Evolutionary conservation across 2,888 invertebrate genomes (phyloP).

Genomic region (Habrosyne pyritoides): DNA sequence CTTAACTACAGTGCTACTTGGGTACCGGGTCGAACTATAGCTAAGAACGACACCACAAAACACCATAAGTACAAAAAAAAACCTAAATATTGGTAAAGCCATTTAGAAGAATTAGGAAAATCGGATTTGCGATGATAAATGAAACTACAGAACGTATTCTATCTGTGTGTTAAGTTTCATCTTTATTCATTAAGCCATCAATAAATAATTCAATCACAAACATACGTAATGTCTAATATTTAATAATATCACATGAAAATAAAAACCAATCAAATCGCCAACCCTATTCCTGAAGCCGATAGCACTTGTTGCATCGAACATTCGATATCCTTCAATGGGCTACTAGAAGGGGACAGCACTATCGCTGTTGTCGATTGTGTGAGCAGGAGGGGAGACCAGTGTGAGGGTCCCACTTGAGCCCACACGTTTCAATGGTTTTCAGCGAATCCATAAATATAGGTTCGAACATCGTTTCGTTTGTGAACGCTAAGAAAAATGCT

Average conservation of each 20-base stretch:
- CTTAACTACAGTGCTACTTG: no score
- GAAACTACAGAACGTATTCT: no score
- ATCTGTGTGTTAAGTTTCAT: no score
- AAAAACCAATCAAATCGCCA: constrained; percentile 66
- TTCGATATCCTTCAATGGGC: constrained; percentile 82
- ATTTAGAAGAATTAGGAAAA: no score
- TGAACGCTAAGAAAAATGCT: constrained; percentile 46
- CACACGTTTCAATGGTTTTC: constrained; percentile 77
- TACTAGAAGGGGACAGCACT: constrained; percentile 46
- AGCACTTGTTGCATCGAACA: constrained; percentile 80
- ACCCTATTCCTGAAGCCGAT: constrained; percentile 75
- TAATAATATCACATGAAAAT: constrained; percentile 6
- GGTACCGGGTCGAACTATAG: no score
- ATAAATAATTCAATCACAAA: no score
- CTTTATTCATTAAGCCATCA: no score
- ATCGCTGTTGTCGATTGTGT: constrained; percentile 23
- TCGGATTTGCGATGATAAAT: no score
- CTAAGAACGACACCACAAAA: no score
- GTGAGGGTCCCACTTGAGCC: constrained; percentile 73
- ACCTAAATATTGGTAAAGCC: no score
- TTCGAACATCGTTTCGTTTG: constrained; percentile 63
- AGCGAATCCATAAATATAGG: constrained; percentile 72
- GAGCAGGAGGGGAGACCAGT: constrained; percentile 51
- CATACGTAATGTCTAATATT: background rate
- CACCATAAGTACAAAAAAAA: no score